Base-by-base conservation (phyloP, 2,113 vertebrate genomes). In the Coregonus clupeaformis region DNA sequence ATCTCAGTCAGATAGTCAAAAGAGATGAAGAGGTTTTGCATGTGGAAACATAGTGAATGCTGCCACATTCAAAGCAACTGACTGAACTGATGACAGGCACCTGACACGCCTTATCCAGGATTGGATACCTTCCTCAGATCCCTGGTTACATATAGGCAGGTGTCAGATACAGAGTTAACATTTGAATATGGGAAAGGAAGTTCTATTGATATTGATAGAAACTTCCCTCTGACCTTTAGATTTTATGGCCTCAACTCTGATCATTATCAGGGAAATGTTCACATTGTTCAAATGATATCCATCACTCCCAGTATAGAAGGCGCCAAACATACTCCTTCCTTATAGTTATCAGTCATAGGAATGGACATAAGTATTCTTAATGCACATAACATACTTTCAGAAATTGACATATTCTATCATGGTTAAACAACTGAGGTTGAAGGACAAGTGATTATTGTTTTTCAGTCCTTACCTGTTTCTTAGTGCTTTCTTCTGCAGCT, bases 401-500 rank as follows among this genome's bases (percentile, higher is more conserved):
- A 71, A 25, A 71, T 29, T 30, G 49, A 25, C 9, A 42, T 42
- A 30, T 29, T 71, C 47, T 52, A 5, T 71, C 6, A 14, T 24
- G 6, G 29, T 59, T 27, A 36, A 6, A n/a, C 49, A 29, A n/a
- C 49, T 18, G 4, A 18, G 16, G 16, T 52, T 18, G 16, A 18
- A 52, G 12, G 49, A 18, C 49, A 52, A 52, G 12, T 4, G 16
- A 18, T 52, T 2, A 3, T 45, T 52, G 29, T 60, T 47, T 20
- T 9, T 47, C 68, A 14, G 68, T 6, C 13, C 57, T 14, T 78
- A 94, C 94, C 93, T 93, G 90, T 81, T 92, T 91, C 68, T 89
- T 90, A 66, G 91, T 88, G 0, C 90, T 88, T 87, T 94, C 93
- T 76, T 80, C 82, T 66, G 90, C 91, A 7, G 93, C 90, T 4